A percentile compares a stretch with the other conserved stretches of the same genome.
These are phyloP conservation scores for Phoebastria nigripes DNA, from an alignment of 2,797 vertebrate species.

Conservation along the genomic window DNA sequence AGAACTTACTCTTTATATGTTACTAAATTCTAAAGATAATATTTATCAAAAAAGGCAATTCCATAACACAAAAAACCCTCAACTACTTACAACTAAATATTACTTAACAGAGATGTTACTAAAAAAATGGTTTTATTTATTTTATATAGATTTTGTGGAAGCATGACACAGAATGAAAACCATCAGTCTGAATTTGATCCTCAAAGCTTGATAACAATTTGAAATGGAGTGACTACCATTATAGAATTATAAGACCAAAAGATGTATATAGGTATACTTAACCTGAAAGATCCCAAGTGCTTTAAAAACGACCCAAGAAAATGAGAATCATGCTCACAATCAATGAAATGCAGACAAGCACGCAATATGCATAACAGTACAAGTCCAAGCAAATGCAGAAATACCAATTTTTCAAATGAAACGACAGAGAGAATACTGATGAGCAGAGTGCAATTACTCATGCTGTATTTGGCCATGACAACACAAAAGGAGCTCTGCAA, in stretches of 20 bases:
- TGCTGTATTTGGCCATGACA: neutral
- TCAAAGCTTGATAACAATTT: neutral
- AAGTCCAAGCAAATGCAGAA: neutral
- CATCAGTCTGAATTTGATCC: neutral
- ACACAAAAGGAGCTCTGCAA: neutral
- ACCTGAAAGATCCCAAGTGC: neutral
- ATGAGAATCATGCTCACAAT: neutral
- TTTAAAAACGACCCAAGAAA: neutral
- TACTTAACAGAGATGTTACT: neutral
- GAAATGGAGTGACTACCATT: neutral
- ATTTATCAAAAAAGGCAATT: neutral
- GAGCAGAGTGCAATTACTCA: neutral
- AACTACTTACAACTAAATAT: neutral
- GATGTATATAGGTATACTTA: neutral
- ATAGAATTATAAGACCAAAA: neutral
- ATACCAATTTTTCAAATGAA: constrained; percentile 5
- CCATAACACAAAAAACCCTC: fast-evolving
- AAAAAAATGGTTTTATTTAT: neutral
- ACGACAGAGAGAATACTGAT: neutral
- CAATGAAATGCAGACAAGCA: neutral
- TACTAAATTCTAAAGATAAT: neutral
- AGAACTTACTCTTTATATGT: neutral
- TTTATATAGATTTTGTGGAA: neutral
- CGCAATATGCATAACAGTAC: neutral
- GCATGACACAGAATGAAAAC: neutral